phyloP scores from a whole-genome alignment of 1,140 invertebrate species.

The Ceratoteleas bidentatus region DNA sequence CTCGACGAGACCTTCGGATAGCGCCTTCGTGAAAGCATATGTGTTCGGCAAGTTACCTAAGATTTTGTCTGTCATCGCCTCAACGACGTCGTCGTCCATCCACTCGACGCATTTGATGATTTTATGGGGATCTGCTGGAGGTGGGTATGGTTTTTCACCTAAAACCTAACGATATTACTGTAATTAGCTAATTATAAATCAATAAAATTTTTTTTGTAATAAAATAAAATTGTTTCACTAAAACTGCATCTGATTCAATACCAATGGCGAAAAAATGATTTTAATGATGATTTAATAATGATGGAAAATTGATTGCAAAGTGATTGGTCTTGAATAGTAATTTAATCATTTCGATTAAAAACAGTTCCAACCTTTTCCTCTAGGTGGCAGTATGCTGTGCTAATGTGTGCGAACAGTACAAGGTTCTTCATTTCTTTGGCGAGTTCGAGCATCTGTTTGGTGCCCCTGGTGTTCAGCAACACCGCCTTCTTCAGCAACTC shows the following conservation, averaged over 20 bases:
- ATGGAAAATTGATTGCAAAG: no score
- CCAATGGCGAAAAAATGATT: no score
- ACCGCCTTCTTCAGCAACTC: slow-evolving; percentile 88
- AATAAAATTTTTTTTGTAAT: no score
- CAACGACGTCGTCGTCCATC: slow-evolving; percentile 90
- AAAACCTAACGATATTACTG: no score
- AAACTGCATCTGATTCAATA: no score
- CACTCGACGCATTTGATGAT: slow-evolving; percentile 94
- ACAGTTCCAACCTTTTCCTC: slow-evolving; percentile 76
- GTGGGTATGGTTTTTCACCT: slow-evolving; percentile 89
- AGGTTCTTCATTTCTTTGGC: slow-evolving; percentile 89
- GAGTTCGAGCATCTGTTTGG: slow-evolving; percentile 87
- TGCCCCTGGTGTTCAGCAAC: slow-evolving; percentile 88
- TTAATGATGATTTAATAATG: no score
- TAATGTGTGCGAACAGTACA: slow-evolving; percentile 83
- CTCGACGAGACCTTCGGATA: slow-evolving; percentile 91
- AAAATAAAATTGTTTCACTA: no score
- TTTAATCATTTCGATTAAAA: slow-evolving; percentile 2
- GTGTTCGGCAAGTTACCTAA: slow-evolving; percentile 93
- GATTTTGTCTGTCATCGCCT: slow-evolving; percentile 88
- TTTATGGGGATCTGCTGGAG: slow-evolving; percentile 93
- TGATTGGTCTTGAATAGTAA: no score
- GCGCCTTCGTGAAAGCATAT: slow-evolving; percentile 95
- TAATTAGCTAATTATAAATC: no score
- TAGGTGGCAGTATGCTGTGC: slow-evolving; percentile 85